Evolutionary conservation across 2,113 vertebrate genomes (phyloP).

Genomic region (Shinisaurus crocodilurus): DNA sequence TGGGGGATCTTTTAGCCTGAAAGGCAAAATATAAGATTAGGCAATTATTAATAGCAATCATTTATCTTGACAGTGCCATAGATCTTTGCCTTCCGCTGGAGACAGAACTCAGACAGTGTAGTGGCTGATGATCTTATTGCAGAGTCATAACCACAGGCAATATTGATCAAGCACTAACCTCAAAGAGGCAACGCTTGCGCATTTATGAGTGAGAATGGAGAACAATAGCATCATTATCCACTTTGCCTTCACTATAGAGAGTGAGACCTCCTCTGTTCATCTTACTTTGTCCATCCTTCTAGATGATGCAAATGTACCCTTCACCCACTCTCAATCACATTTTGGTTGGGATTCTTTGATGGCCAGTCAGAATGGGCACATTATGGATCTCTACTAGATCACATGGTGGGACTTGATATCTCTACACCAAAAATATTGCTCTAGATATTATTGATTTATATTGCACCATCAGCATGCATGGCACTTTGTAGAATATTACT

Average conservation of each 20-base stretch:
- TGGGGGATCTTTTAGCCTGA: constrained; percentile 19
- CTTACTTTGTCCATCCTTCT: neutral
- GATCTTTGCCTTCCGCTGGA: neutral
- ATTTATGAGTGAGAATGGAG: neutral
- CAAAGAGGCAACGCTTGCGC: neutral
- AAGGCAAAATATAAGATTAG: constrained; percentile 28
- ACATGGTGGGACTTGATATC: constrained; percentile 53
- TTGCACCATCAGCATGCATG: neutral
- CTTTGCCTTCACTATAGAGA: neutral
- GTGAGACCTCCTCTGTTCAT: neutral
- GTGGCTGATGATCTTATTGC: neutral
- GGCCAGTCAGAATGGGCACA: constrained; percentile 1
- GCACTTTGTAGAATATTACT: neutral
- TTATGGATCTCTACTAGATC: constrained; percentile 49
- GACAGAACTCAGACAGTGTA: neutral
- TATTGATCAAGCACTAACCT: neutral
- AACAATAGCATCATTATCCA: neutral
- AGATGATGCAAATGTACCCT: constrained; percentile 32
- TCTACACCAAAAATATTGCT: constrained; percentile 20
- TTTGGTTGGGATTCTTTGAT: constrained; percentile 38
- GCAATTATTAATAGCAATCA: constrained; percentile 38
- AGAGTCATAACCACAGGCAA: neutral
- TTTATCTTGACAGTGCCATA: constrained; percentile 18
- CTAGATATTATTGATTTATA: constrained; percentile 2
- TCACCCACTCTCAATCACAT: constrained; percentile 29